Base-by-base conservation (phyloP, 2,888 invertebrate genomes). In the Syrista parreyssii region DNA sequence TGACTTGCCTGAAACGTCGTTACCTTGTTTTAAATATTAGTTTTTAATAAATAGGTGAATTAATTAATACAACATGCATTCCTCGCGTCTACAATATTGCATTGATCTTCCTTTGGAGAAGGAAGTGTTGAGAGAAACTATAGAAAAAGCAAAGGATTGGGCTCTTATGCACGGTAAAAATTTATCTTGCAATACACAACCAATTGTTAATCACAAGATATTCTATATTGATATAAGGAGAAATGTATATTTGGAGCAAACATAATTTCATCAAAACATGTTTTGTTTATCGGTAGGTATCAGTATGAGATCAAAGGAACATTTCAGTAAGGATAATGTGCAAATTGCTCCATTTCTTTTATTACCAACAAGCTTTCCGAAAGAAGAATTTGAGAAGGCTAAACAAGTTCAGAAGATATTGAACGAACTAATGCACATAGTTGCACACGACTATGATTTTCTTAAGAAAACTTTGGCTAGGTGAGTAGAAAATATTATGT, bases 371-470 rank as follows among this genome's bases (percentile, higher is more conserved):
- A 94, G 96, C 11, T 96, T 97, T 90, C 97, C 97, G 1, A 92
- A 94, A 75, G 92, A 93, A 30, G 95, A 96, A 89, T 97, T 97
- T 88, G 92, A 94, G 73, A 95, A 95, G 88, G 97, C 96, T 0
- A 92, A 95, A 0, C 93, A 94, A 34, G 92, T 97, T 55, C 98
- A 98, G 90, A 93, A 94, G 0, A 92, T 95, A 68, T 92, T 97
- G 35, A 97, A 97, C 92, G 95, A 96, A 88, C 92, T 98, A 1
- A 96, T 97, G 93, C 97, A 97, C 89, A 94, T 94, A 91, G 96
- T 97, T n/a, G 96, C 98, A 0, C 95, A 97, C 89, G 95, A 97
- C 90, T 93, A 95, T 79, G 94, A 95, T 31, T 98, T 98, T 89
- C 92, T 98, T 9, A 93, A 94, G 77, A 92, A 93, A 68, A 95